phyloP scores from a whole-genome alignment of 1,140 invertebrate species.

The Teleopsis dalmanni region DNA sequence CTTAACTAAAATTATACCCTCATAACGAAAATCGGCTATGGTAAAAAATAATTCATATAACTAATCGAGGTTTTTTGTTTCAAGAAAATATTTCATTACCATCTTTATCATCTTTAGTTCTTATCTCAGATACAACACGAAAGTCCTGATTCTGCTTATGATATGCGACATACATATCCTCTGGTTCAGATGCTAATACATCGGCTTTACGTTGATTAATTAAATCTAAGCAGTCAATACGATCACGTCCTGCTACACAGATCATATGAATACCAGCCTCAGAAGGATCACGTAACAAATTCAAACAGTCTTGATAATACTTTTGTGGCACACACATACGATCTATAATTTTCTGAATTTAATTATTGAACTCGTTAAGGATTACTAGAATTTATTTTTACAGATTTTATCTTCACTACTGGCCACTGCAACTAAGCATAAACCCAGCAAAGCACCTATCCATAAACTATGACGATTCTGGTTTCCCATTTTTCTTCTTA shows the following conservation, averaged over 20 bases:
- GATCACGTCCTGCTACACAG: constrained; percentile 63
- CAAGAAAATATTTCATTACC: constrained; percentile 38
- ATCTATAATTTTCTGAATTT: constrained; percentile 44
- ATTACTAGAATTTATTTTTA: constrained; percentile 2
- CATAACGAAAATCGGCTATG: constrained; percentile 63
- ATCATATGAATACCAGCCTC: constrained; percentile 54
- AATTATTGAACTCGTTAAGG: not conserved
- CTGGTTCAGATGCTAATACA: constrained; percentile 70
- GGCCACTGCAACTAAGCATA: not conserved
- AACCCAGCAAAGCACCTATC: constrained; percentile 1
- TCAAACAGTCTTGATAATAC: constrained; percentile 53
- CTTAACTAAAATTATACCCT: constrained; percentile 68
- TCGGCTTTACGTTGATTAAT: constrained; percentile 70
- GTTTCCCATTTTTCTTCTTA: constrained; percentile 1
- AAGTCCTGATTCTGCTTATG: constrained; percentile 57
- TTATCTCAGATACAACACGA: constrained; percentile 59
- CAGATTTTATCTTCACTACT: constrained; percentile 12
- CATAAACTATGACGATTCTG: not conserved
- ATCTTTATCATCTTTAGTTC: constrained; percentile 50
- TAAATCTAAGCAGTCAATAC: constrained; percentile 64
- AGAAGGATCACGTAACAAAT: constrained; percentile 57
- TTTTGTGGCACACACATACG: constrained; percentile 63
- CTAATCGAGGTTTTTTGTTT: constrained; percentile 3
- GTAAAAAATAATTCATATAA: constrained; percentile 16
- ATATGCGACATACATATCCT: constrained; percentile 68